Evolutionary conservation across 2,888 invertebrate genomes (phyloP).

Genomic region (Xylophagus ater): DNA sequence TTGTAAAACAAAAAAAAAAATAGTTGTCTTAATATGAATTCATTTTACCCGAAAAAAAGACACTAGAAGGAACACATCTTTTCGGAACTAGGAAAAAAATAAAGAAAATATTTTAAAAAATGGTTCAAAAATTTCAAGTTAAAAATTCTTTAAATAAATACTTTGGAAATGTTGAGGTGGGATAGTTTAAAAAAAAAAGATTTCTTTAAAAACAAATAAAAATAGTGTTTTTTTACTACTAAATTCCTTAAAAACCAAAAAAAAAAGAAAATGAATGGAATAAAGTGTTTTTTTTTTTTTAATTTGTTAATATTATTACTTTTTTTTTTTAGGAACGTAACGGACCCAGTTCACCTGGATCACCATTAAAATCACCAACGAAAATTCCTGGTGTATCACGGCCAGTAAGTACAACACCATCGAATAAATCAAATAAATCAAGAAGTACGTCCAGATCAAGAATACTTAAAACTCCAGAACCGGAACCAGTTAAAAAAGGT

Average conservation of each 20-base stretch:
- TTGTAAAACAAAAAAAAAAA: no score
- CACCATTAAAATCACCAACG: slow-evolving; percentile 57
- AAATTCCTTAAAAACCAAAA: no score
- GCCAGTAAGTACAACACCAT: slow-evolving; percentile 40
- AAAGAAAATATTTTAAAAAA: no score
- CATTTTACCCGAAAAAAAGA: no score
- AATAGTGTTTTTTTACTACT: slow-evolving; percentile 1
- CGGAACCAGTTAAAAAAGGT: slow-evolving; percentile 63
- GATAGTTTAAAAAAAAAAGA: not conserved
- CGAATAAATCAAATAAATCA: slow-evolving; percentile 37
- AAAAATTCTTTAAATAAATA: slow-evolving; percentile 12
- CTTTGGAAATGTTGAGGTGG: slow-evolving; percentile 8
- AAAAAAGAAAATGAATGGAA: not conserved
- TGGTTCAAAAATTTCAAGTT: slow-evolving; percentile 14
- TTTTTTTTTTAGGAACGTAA: slow-evolving; percentile 45
- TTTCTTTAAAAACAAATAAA: slow-evolving; percentile 4
- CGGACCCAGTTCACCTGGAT: slow-evolving; percentile 51
- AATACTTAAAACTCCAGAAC: slow-evolving; percentile 60
- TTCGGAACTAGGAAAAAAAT: no score
- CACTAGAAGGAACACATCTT: no score
- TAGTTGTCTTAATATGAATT: no score
- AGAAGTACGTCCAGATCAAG: slow-evolving; percentile 38
- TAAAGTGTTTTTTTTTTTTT: not conserved
- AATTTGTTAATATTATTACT: slow-evolving; percentile 7
- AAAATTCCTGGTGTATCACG: slow-evolving; percentile 38